These are phyloP conservation scores for Fragum fragum DNA, from an alignment of 2,888 invertebrate species.

Conservation along the genomic window DNA sequence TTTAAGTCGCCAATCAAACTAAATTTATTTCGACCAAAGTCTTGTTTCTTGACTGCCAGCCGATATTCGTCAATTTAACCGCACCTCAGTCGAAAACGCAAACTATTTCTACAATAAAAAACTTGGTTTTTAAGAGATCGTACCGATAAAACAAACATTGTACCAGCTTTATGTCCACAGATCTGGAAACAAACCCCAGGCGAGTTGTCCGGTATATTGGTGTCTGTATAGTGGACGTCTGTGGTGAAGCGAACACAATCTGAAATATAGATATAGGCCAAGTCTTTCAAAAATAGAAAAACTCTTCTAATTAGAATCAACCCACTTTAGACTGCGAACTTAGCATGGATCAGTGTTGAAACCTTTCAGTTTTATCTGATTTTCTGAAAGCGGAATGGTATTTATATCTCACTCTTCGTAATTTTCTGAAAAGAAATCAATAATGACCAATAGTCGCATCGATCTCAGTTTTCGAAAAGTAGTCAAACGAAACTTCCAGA, in stretches of 20 bases:
- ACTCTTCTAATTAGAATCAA: too few relatives aligned
- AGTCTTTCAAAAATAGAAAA: neutral
- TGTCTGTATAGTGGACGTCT: neutral
- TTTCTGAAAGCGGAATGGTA: too few relatives aligned
- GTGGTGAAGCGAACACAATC: neutral
- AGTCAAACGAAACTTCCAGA: too few relatives aligned
- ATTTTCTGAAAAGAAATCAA: neutral
- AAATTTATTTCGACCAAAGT: too few relatives aligned
- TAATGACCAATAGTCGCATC: too few relatives aligned
- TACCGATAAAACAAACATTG: neutral
- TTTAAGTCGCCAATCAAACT: too few relatives aligned
- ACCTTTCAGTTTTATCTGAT: too few relatives aligned
- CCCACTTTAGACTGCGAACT: too few relatives aligned
- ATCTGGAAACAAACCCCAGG: conserved; percentile 4
- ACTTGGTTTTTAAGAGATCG: neutral
- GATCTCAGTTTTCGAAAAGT: too few relatives aligned
- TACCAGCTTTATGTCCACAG: neutral
- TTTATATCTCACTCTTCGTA: too few relatives aligned
- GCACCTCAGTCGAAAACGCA: too few relatives aligned
- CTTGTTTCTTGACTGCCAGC: neutral
- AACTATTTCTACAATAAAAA: neutral
- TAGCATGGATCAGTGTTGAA: too few relatives aligned
- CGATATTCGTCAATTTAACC: neutral
- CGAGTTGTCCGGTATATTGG: neutral
- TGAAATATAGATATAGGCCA: neutral